A percentile compares a stretch with the other conserved stretches of the same genome.
Evolutionary conservation across 2,888 invertebrate species (phyloP).

Genomic region (Sericinus montela): DNA sequence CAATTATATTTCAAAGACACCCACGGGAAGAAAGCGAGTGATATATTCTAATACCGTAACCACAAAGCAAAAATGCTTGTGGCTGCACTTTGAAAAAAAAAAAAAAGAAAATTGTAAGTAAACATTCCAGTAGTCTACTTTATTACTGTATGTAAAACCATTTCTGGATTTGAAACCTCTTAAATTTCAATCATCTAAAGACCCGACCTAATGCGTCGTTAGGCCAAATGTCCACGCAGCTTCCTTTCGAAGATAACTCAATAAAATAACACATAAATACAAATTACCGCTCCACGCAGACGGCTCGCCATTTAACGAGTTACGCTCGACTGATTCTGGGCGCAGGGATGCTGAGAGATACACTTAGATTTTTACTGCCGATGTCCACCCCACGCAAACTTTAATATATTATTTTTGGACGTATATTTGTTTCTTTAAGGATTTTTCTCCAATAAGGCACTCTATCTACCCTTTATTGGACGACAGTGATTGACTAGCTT

Average conservation of each 20-base stretch:
- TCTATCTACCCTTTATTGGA: not conserved
- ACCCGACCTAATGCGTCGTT: constrained; percentile 20
- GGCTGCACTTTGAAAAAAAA: too few relatives aligned
- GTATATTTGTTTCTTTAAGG: constrained; percentile 7
- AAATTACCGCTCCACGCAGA: constrained; percentile 22
- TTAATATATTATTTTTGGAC: constrained; percentile 2
- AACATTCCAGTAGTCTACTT: too few relatives aligned
- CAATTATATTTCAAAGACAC: too few relatives aligned
- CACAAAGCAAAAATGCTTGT: too few relatives aligned
- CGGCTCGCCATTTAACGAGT: constrained; percentile 19
- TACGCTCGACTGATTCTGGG: constrained; percentile 18
- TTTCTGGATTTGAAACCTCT: constrained; percentile 12
- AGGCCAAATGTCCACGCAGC: constrained; percentile 23
- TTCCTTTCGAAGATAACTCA: constrained; percentile 25
- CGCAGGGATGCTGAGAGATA: constrained; percentile 11
- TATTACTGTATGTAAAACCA: too few relatives aligned
- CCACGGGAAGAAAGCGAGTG: too few relatives aligned
- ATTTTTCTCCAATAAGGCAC: constrained; percentile 1
- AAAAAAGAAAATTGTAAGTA: too few relatives aligned
- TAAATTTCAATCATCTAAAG: constrained; percentile 17
- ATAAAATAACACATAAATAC: constrained; percentile 30
- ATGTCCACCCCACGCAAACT: constrained; percentile 14
- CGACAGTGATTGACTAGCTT: not conserved
- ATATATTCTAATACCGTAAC: too few relatives aligned
- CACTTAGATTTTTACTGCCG: constrained; percentile 18